A percentile compares a stretch with the other conserved stretches of the same genome.
These are phyloP conservation scores for Eulemur mongoz DNA, from an alignment of 2,797 vertebrate species.

Conservation along the genomic window DNA sequence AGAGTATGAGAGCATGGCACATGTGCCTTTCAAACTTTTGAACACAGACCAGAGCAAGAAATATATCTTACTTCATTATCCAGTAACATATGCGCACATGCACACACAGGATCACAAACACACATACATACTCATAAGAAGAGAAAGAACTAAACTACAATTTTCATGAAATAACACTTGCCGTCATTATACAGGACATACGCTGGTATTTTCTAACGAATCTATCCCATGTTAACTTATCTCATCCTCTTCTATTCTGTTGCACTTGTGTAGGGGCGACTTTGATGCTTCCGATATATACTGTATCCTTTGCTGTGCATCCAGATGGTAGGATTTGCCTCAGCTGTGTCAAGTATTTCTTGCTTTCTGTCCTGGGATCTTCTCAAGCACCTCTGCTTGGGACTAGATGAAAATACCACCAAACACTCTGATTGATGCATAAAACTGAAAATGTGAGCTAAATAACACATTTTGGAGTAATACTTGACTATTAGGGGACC, in stretches of 20 bases:
- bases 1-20: background rate
- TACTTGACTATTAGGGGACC: background rate
- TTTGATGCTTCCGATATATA: background rate
- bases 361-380: background rate
- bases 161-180: background rate
- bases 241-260: background rate
- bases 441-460: background rate
- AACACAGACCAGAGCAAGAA: background rate
- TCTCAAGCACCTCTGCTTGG: background rate
- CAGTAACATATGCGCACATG: background rate
- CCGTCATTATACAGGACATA: background rate
- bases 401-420: background rate
- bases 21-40: background rate
- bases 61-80: background rate
- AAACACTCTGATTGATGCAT: background rate
- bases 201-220: background rate
- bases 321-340: background rate
- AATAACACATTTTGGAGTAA: background rate
- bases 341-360: background rate
- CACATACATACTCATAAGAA: background rate
- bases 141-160: background rate
- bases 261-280: background rate
- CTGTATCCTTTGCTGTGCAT: background rate
- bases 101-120: background rate
- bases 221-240: no score